Conservation (phyloP, 2,113 vertebrate species). For the Sminthopsis crassicaudata region DNA sequence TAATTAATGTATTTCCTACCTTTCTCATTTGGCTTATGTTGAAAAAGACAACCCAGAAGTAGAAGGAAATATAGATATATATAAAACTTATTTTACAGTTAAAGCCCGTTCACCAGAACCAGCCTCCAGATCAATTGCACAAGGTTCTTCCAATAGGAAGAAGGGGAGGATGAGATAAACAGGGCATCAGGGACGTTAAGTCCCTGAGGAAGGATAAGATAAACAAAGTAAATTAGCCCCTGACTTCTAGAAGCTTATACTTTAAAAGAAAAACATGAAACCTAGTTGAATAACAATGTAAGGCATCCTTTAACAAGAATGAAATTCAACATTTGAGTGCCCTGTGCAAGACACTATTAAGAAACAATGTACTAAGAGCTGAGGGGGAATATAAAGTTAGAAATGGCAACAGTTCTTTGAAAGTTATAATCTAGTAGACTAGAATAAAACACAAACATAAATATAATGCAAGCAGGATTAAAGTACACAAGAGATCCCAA, state of each 20-base stretch:
- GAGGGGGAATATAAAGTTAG: neutral
- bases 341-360: neutral
- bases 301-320: neutral
- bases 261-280: neutral
- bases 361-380: neutral
- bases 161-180: neutral
- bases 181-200: neutral
- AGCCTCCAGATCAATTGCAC: neutral
- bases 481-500: neutral
- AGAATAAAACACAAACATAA: neutral
- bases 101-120: neutral
- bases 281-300: neutral
- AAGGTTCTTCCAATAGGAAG: neutral
- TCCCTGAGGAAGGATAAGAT: neutral
- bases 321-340: neutral
- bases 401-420: neutral
- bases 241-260: neutral
- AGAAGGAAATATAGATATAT: neutral
- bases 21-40: neutral
- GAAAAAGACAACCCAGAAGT: neutral
- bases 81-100: neutral
- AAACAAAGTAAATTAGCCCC: constrained; percentile 9
- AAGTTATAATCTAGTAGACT: neutral
- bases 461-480: neutral
- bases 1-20: neutral